These are phyloP conservation scores for Protomyctophum bolini DNA, from an alignment of 2,113 vertebrate genomes.

Conservation along the genomic window DNA sequence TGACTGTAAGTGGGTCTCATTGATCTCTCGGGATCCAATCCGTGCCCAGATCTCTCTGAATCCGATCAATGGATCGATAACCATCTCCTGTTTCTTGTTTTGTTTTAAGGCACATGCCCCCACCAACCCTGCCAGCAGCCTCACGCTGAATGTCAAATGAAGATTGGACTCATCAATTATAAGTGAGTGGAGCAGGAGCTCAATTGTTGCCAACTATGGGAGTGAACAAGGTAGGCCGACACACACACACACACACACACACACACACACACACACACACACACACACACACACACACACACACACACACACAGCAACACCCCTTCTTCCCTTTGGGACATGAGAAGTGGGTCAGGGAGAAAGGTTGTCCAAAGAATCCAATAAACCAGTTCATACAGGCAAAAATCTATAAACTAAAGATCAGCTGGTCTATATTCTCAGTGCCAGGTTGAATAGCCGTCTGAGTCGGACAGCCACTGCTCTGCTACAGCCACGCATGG, in stretches of 20 bases:
- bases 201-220: slow-evolving; percentile 38
- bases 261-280: background rate
- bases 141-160: slow-evolving; percentile 64
- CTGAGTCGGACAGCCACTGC: slow-evolving; percentile 50
- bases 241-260: slow-evolving; percentile 6
- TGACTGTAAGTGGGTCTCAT: slow-evolving; percentile 71
- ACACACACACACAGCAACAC: slow-evolving; percentile 29
- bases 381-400: slow-evolving; percentile 64
- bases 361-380: slow-evolving; percentile 59
- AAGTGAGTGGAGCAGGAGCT: slow-evolving; percentile 23
- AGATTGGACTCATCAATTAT: slow-evolving; percentile 72
- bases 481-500: slow-evolving; percentile 55
- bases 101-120: slow-evolving; percentile 50
- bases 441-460: slow-evolving; percentile 62
- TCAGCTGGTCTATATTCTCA: slow-evolving; percentile 60
- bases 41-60: slow-evolving; percentile 64
- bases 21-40: slow-evolving; percentile 68
- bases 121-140: slow-evolving; percentile 18
- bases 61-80: slow-evolving; percentile 73
- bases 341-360: slow-evolving; percentile 52
- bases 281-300: slow-evolving; percentile 35
- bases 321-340: slow-evolving; percentile 35
- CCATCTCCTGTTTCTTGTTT: slow-evolving; percentile 62
- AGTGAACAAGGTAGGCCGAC: slow-evolving; percentile 11
- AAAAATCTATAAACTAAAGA: slow-evolving; percentile 76